These are phyloP conservation scores for Brachionus asplanchnoidis DNA, from an alignment of 1,140 invertebrate genomes.

Conservation along the genomic window DNA sequence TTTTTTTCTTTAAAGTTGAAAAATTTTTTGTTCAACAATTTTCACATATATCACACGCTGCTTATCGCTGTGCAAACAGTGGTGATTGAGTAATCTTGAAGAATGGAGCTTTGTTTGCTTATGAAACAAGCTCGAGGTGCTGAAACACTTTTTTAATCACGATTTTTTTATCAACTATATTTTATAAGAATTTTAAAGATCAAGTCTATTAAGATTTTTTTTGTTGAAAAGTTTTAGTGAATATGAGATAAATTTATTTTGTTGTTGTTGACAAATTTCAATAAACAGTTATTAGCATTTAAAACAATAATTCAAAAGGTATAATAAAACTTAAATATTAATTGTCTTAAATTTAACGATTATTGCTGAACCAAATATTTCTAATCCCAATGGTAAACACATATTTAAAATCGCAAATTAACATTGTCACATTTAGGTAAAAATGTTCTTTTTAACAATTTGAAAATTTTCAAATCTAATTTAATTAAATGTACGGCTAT, in stretches of 20 bases:
- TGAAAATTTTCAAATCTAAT: neutral
- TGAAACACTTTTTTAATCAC: neutral
- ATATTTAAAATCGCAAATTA: slow-evolving; percentile 17
- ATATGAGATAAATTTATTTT: neutral
- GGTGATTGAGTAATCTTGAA: neutral
- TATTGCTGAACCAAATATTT: neutral
- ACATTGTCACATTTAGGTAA: slow-evolving; percentile 36
- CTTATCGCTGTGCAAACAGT: neutral
- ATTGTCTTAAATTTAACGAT: slow-evolving; percentile 7
- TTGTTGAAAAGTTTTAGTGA: neutral
- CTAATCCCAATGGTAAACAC: slow-evolving; percentile 29
- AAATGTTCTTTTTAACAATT: neutral
- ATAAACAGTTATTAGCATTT: slow-evolving; percentile 3
- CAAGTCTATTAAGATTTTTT: neutral
- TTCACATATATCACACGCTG: neutral
- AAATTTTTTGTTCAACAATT: neutral
- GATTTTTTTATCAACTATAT: neutral
- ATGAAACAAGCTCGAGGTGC: neutral
- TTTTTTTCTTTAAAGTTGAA: neutral
- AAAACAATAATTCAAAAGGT: neutral
- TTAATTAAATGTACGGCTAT: neutral
- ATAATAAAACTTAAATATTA: slow-evolving; percentile 29
- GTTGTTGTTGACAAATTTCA: neutral
- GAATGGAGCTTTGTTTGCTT: neutral
- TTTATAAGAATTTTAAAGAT: neutral